Evolutionary conservation across 1,140 invertebrate genomes (phyloP).

Genomic region (Mizuhopecten yessoensis): DNA sequence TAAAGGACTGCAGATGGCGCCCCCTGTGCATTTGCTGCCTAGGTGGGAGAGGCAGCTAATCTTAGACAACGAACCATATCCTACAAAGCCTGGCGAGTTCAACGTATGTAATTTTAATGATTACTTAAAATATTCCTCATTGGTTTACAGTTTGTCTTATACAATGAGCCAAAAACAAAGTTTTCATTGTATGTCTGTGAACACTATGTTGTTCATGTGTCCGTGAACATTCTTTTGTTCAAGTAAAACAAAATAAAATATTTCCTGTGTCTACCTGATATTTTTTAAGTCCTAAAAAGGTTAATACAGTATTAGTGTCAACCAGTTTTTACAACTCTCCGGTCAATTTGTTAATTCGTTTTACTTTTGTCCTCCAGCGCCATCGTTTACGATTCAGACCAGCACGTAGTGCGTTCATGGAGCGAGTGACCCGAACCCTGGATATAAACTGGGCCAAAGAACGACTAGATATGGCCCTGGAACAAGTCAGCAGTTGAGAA

Average conservation of each 20-base stretch:
- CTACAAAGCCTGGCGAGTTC: constrained; percentile 68
- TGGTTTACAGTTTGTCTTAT: neutral
- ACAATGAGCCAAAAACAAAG: no score
- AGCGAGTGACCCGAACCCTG: constrained; percentile 69
- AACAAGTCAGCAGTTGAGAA: constrained; percentile 36
- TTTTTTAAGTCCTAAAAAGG: no score
- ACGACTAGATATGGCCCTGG: constrained; percentile 60
- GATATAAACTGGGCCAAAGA: constrained; percentile 65
- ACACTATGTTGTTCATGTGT: neutral
- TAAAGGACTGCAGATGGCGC: constrained; percentile 71
- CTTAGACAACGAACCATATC: constrained; percentile 67
- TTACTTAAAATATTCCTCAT: neutral
- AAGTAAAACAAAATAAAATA: no score
- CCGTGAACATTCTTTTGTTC: no score
- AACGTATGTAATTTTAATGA: constrained; percentile 72
- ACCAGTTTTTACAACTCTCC: no score
- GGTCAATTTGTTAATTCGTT: neutral
- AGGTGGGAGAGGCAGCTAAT: constrained; percentile 73
- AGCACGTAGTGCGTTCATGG: constrained; percentile 74
- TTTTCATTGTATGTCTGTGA: neutral
- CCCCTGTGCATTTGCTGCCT: constrained; percentile 64
- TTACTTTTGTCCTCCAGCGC: constrained; percentile 60
- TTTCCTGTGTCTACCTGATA: no score
- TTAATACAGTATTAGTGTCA: no score
- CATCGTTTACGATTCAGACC: constrained; percentile 68